Base-by-base conservation (phyloP, 1,140 invertebrate genomes). In the Solen grandis region DNA sequence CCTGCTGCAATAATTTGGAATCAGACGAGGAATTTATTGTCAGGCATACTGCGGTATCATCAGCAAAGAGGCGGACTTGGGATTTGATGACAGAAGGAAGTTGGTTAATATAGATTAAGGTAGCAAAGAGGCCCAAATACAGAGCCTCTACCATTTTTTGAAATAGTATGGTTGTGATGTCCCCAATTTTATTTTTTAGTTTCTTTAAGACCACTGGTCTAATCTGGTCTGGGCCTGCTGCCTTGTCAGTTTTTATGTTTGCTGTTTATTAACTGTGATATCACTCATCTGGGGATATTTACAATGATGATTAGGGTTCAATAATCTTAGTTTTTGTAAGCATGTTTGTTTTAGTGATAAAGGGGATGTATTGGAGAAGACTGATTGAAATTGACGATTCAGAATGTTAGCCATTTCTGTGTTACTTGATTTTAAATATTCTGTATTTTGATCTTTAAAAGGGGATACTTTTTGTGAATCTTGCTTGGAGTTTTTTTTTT, bases 101-200 rank as follows among this genome's bases (percentile, higher is more conserved):
- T 25, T 85, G 66, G 54, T 82, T 84, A 16, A 81, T 84, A 50
- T 77, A 84, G 16, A 84, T n/a, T 38, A 8, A 84, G 57, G 59
- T 78, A 85, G 41, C 74, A 60, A n/a, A 84, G 27, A 16, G 76
- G 77, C n/a, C 77, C 74, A 19, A 85, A 46, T n/a, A 85, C 63
- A 16, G 66, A 65, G 4, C 81, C 81, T 66, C n/a, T n/a, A n/a
- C n/a, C n/a, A n/a, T n/a, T n/a, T n/a, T n/a, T n/a, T n/a, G n/a
- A n/a, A n/a, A n/a, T n/a, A n/a, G n/a, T n/a, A n/a, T n/a, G n/a
- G n/a, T n/a, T n/a, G n/a, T n/a, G n/a, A n/a, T n/a, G n/a, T n/a
- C n/a, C n/a, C n/a, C n/a, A n/a, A n/a, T n/a, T n/a, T n/a, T n/a
- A n/a, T n/a, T n/a, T n/a, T n/a, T n/a, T n/a, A n/a, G n/a, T n/a